Evolutionary conservation across 2,797 vertebrate genomes (phyloP).

Genomic region (Synanceia verrucosa): DNA sequence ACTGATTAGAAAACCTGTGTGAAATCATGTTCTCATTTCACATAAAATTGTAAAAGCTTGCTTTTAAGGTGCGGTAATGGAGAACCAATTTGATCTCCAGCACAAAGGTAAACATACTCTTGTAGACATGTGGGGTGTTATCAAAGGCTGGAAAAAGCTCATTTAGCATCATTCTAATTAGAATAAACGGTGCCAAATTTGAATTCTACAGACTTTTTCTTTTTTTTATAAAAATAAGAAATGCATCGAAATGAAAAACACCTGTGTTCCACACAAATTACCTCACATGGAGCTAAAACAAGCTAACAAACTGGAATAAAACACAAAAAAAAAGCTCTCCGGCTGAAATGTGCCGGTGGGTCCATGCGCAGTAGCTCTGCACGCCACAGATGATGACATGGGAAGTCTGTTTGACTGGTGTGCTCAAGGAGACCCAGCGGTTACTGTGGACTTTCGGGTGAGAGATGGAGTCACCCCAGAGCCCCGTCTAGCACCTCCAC

Average conservation of each 20-base stretch:
- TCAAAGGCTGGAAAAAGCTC: conserved; percentile 73
- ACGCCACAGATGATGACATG: conserved; percentile 52
- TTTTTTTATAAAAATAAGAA: conserved; percentile 57
- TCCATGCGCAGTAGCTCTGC: conserved; percentile 13
- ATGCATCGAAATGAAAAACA: conserved; percentile 71
- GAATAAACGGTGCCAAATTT: conserved; percentile 76
- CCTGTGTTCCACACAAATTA: conserved; percentile 67
- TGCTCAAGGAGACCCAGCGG: conserved; percentile 75
- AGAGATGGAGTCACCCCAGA: conserved; percentile 57
- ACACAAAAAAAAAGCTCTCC: conserved; percentile 12
- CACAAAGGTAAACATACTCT: conserved; percentile 77
- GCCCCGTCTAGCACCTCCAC: conserved; percentile 58
- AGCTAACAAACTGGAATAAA: conserved; percentile 46
- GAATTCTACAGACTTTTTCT: conserved; percentile 71
- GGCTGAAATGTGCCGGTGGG: conserved; percentile 27
- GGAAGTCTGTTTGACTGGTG: conserved; percentile 48
- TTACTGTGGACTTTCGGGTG: conserved; percentile 66
- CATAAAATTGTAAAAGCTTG: conserved; percentile 77
- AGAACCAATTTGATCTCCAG: conserved; percentile 81
- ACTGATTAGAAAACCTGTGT: conserved; percentile 81
- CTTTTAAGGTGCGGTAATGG: conserved; percentile 77
- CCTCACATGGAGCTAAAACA: conserved; percentile 50
- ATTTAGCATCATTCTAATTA: conserved; percentile 81
- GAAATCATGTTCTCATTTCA: conserved; percentile 80
- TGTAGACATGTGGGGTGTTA: conserved; percentile 65